These are phyloP conservation scores for Emmelina monodactyla DNA, from an alignment of 2,888 invertebrate species.

Conservation along the genomic window DNA sequence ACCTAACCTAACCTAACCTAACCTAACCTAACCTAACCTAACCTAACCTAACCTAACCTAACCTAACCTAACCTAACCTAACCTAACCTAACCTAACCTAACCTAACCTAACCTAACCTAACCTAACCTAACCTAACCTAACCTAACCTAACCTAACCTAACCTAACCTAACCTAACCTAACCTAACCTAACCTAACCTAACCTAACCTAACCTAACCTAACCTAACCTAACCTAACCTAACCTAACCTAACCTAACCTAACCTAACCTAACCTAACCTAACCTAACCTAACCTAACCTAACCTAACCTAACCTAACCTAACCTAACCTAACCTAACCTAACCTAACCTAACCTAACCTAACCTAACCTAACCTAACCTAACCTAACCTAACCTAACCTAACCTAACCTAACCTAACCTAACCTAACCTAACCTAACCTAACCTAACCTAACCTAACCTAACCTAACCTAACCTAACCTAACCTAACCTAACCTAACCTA, in stretches of 20 bases:
- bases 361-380: conserved; percentile 12
- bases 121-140: conserved; percentile 13
- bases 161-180: conserved; percentile 18
- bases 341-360: conserved; percentile 12
- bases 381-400: conserved; percentile 11
- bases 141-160: conserved; percentile 16
- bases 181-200: conserved; percentile 18
- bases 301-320: conserved; percentile 9
- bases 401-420: conserved; percentile 13
- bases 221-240: conserved; percentile 17
- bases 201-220: conserved; percentile 16
- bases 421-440: conserved; percentile 13
- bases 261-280: conserved; percentile 14
- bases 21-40: conserved; percentile 15
- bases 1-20: conserved; percentile 15
- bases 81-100: conserved; percentile 14
- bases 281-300: conserved; percentile 6
- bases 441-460: conserved; percentile 11
- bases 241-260: conserved; percentile 16
- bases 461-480: conserved; percentile 10
- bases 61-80: conserved; percentile 15
- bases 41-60: conserved; percentile 14
- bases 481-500: conserved; percentile 8
- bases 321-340: conserved; percentile 14
- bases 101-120: conserved; percentile 19